Evolutionary conservation across 2,888 invertebrate species (phyloP), one percentile per base, ranked within the genome.

Genomic region (Penaeus monodon): DNA sequence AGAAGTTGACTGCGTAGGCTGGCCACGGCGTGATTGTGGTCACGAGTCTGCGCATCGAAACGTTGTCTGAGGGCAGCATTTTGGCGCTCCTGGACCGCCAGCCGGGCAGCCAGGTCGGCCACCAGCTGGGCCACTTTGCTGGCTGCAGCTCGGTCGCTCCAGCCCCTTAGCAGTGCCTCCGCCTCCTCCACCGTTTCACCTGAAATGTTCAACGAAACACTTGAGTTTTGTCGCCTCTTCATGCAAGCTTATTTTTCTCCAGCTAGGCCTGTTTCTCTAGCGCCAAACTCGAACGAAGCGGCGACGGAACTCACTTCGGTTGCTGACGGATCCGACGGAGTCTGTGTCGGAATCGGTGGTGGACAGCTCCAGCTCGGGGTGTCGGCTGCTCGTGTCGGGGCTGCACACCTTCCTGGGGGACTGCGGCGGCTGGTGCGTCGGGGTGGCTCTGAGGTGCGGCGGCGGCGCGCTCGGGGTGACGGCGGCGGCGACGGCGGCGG

Each of bases 281-380:
- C 57, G 57, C 3, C 10, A 14, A 57, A 20, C 57, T 14, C 57
- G 57, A 57, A 57, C 17, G 57, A 14, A 20, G 2, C 57, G 57
- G 57, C 57, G 57, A 57, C 57, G 17, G 17, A 57, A 57, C 84
- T 84, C 79, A 89, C 89, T 86, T 29, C 81, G 81, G 66, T 84
- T 89, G 49, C 74, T 68, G 24, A 86, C 57, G 38, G 89, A 89
- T 38, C 78, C 81, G 12, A 89, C 89, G 44, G 89, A 89, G 65
- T 89, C 89, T 14, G 86, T 89, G 84, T 89, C 89, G 22, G 89
- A 89, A 63, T 89, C 89, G n/a, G 89, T 89, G 17, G 89, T 89
- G 63, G 86, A 87, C 22, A 89, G 84, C 64, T 84, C 86, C 44
- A 89, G 81, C 38, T 89, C 89, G 2, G 86, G 87, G 57, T 88